These are phyloP conservation scores for Zapornia atra DNA, from an alignment of 2,113 vertebrate species.

Conservation along the genomic window DNA sequence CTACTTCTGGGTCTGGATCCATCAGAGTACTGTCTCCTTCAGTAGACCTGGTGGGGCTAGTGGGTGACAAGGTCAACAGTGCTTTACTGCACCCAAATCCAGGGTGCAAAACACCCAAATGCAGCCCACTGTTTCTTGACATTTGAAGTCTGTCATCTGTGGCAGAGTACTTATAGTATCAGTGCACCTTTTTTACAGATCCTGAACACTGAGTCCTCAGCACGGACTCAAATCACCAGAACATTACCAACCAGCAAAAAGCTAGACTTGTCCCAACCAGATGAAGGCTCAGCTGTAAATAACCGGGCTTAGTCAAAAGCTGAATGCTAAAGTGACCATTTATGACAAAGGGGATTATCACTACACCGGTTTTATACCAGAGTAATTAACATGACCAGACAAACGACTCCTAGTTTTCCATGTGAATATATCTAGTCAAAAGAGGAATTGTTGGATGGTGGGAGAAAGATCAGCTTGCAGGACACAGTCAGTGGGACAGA, in stretches of 20 bases:
- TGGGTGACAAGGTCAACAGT: not conserved
- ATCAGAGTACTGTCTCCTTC: not conserved
- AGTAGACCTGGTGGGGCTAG: rapidly evolving
- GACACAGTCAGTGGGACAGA: not conserved
- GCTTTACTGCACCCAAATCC: not conserved
- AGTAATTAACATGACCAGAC: not conserved
- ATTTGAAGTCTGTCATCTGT: not conserved
- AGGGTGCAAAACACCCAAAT: not conserved
- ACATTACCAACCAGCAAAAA: rapidly evolving
- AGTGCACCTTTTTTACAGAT: not conserved
- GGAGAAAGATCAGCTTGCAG: not conserved
- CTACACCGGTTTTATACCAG: not conserved
- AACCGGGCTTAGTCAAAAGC: not conserved
- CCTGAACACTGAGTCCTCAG: not conserved
- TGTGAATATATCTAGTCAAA: not conserved
- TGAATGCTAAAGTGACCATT: not conserved
- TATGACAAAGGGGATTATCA: not conserved
- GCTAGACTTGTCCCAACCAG: not conserved
- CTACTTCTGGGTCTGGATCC: not conserved
- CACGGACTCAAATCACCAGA: not conserved
- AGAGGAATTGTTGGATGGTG: not conserved
- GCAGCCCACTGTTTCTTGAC: not conserved
- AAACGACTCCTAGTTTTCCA: not conserved
- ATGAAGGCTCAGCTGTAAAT: not conserved
- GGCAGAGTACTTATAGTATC: not conserved